Conservation (phyloP, 2,797 vertebrate species). For the Spinibarbus caldwelli region DNA sequence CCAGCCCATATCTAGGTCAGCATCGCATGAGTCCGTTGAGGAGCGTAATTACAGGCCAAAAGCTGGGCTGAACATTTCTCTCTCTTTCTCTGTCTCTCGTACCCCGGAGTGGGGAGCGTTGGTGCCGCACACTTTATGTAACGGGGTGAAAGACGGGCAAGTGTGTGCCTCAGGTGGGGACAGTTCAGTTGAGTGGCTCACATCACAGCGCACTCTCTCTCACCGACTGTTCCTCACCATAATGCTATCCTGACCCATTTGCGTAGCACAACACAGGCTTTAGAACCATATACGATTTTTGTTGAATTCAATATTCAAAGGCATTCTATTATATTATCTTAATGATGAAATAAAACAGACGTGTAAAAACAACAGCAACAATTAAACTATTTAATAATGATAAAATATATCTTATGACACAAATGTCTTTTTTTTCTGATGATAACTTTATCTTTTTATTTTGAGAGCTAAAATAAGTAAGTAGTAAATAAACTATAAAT, state of each 20-base stretch:
- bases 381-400: no score
- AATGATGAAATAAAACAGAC: neutral
- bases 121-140: slow-evolving; percentile 57
- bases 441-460: neutral
- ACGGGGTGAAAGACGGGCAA: slow-evolving; percentile 62
- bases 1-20: slow-evolving; percentile 69
- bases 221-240: slow-evolving; percentile 35
- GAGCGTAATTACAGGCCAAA: slow-evolving; percentile 57
- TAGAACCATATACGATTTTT: neutral
- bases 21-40: slow-evolving; percentile 56
- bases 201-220: slow-evolving; percentile 39
- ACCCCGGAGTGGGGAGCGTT: slow-evolving; percentile 14
- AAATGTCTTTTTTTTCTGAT: neutral
- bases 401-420: neutral
- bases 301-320: neutral
- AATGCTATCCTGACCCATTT: slow-evolving; percentile 38
- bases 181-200: slow-evolving; percentile 32
- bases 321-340: neutral
- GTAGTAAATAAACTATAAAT: neutral
- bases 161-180: slow-evolving; percentile 62
- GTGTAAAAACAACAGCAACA: neutral
- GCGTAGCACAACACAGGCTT: neutral
- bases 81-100: slow-evolving; percentile 29
- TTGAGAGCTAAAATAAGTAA: neutral
- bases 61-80: slow-evolving; percentile 32